Evolutionary conservation across 2,113 vertebrate genomes (phyloP).

Genomic region (Origma solitaria): DNA sequence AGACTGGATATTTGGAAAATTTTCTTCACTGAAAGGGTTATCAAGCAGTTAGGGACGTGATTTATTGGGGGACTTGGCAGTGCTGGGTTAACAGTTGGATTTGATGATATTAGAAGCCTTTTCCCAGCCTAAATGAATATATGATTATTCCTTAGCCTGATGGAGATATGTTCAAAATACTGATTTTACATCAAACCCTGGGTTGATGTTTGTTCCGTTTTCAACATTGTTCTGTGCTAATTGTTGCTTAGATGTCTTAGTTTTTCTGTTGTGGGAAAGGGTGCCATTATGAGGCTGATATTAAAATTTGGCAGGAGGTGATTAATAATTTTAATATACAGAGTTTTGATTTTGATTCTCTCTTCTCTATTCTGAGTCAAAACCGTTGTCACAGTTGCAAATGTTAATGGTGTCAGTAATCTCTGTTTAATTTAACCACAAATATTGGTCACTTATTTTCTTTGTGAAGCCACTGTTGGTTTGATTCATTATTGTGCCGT

Average conservation of each 20-base stretch:
- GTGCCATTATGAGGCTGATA: neutral
- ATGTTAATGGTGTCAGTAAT: neutral
- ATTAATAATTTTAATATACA: neutral
- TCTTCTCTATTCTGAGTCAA: neutral
- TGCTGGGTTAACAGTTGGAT: neutral
- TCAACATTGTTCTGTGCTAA: neutral
- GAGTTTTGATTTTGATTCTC: neutral
- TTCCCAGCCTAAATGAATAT: neutral
- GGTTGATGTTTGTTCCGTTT: neutral
- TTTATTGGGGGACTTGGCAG: neutral
- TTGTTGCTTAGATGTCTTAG: neutral
- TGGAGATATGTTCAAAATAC: neutral
- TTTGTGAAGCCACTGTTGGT: neutral
- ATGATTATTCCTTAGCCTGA: neutral
- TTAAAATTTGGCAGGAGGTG: neutral
- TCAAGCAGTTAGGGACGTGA: neutral
- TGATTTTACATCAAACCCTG: neutral
- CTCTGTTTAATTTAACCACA: neutral
- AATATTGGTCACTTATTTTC: neutral
- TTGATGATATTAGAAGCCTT: accelerated
- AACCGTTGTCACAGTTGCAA: neutral
- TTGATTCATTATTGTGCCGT: neutral
- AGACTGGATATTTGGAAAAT: neutral
- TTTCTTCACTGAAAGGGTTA: neutral
- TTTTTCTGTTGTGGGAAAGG: neutral